phyloP scores from a whole-genome alignment of 2,797 vertebrate genomes.

The Molossus molossus region DNA sequence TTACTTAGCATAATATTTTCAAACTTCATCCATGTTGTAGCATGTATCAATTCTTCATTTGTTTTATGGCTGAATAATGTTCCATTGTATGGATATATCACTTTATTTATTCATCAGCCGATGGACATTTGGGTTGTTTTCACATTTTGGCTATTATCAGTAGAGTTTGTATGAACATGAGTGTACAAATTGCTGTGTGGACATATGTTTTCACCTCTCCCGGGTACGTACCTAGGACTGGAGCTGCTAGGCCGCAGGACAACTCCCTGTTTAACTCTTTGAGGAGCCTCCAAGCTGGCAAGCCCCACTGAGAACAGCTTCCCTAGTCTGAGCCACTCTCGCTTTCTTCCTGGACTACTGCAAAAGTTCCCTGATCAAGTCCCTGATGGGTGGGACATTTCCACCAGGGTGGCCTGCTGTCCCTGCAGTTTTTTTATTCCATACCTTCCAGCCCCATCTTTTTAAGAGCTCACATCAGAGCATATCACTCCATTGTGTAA shows the following conservation, averaged over 20 bases:
- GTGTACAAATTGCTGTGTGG: neutral
- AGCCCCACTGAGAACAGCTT: neutral
- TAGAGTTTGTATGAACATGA: neutral
- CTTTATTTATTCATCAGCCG: neutral
- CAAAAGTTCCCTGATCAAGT: neutral
- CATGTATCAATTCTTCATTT: neutral
- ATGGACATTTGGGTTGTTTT: neutral
- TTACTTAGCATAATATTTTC: slow-evolving; percentile 5
- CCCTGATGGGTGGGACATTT: neutral
- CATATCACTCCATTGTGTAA: neutral
- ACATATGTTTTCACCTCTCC: neutral
- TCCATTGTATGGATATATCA: neutral
- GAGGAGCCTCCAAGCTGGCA: neutral
- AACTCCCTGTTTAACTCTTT: neutral
- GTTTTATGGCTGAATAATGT: neutral
- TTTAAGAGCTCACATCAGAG: neutral
- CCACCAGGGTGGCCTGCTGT: too few relatives aligned
- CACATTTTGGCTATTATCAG: neutral
- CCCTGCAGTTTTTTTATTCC: neutral
- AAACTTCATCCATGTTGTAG: neutral
- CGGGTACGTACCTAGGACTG: too few relatives aligned
- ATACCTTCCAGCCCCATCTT: neutral
- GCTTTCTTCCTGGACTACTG: neutral
- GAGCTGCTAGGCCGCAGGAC: neutral
- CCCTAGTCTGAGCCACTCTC: neutral